These are phyloP conservation scores for Psittacara wagleri DNA, from an alignment of 2,113 vertebrate genomes.

Conservation along the genomic window DNA sequence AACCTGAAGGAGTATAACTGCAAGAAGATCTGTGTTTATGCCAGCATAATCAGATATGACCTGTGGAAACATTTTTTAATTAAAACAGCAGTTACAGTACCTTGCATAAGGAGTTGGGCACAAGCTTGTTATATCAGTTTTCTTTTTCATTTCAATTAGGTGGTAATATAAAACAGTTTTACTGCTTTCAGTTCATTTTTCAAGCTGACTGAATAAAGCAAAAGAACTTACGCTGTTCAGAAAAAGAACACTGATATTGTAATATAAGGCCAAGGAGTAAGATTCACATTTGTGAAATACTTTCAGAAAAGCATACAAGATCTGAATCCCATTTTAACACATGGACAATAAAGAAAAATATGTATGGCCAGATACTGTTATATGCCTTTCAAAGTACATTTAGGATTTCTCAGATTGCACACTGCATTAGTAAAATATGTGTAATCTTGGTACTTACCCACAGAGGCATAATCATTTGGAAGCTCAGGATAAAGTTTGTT, in stretches of 20 bases:
- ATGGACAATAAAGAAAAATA: not conserved
- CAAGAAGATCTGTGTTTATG: not conserved
- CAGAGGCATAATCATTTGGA: slow-evolving; percentile 52
- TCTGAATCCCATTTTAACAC: not conserved
- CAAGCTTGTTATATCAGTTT: not conserved
- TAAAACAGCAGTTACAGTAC: not conserved
- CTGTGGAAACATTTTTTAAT: not conserved
- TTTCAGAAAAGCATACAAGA: not conserved
- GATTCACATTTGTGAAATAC: not conserved
- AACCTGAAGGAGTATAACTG: not conserved
- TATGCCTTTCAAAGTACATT: not conserved
- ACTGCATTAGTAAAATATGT: not conserved
- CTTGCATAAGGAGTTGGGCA: not conserved
- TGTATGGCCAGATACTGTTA: not conserved
- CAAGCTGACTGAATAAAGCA: not conserved
- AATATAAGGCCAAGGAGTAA: not conserved
- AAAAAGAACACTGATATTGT: not conserved
- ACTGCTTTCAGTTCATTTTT: not conserved
- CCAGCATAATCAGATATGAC: not conserved
- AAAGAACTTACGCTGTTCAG: not conserved
- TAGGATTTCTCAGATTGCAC: not conserved
- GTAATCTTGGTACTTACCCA: slow-evolving; percentile 58
- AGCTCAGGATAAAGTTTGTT: slow-evolving; percentile 77
- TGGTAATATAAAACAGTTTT: not conserved
- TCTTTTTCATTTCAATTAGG: not conserved